Conservation (phyloP, 2,888 invertebrate genomes). For the Nectonema munidae region DNA sequence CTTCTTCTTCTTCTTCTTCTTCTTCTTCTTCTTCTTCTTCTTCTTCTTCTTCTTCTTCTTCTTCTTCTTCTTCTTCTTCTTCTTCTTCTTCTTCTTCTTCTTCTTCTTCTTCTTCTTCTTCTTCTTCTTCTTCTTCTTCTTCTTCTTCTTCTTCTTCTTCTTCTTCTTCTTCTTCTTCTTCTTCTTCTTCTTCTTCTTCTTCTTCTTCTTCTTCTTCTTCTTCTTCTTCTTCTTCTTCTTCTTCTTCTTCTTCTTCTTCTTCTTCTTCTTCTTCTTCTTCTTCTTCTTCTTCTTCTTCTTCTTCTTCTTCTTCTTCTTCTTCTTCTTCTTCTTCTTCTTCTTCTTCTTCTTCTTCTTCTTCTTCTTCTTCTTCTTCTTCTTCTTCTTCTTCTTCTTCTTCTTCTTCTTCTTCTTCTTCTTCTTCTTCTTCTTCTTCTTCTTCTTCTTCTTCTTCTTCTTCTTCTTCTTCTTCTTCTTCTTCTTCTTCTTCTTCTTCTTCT, state of each 20-base stretch:
- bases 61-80: constrained; percentile 11
- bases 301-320: constrained; percentile 10
- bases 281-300: constrained; percentile 13
- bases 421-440: constrained; percentile 11
- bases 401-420: constrained; percentile 11
- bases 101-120: constrained; percentile 11
- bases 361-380: constrained; percentile 11
- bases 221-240: constrained; percentile 10
- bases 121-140: constrained; percentile 12
- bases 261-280: constrained; percentile 11
- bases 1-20: constrained; percentile 11
- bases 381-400: constrained; percentile 12
- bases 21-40: constrained; percentile 11
- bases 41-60: constrained; percentile 12
- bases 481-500: constrained; percentile 11
- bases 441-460: constrained; percentile 11
- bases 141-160: constrained; percentile 11
- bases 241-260: constrained; percentile 12
- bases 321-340: constrained; percentile 12
- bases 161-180: constrained; percentile 13
- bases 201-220: constrained; percentile 13
- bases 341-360: constrained; percentile 12
- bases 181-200: constrained; percentile 10
- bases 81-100: constrained; percentile 12
- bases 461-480: constrained; percentile 12